Evolutionary conservation across 2,888 invertebrate genomes (phyloP).

Genomic region (Andrena chrysosceles): DNA sequence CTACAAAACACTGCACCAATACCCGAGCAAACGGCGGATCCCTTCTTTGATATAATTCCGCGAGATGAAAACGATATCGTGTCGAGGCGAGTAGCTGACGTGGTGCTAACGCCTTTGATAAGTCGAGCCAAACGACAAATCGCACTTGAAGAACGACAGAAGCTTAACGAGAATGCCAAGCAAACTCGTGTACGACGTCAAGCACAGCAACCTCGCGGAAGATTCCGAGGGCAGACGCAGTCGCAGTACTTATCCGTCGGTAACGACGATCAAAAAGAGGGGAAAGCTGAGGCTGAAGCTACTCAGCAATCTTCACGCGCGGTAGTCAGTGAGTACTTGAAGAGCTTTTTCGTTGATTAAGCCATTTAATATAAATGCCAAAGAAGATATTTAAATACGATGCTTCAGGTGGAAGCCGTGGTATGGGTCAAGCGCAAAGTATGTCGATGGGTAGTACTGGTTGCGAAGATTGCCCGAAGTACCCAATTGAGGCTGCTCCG

Average conservation of each 20-base stretch:
- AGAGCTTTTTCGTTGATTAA: not conserved
- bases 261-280: constrained; percentile 87
- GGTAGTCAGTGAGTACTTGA: constrained; percentile 88
- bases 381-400: constrained; percentile 2
- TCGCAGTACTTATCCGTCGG: constrained; percentile 93
- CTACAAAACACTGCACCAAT: constrained; percentile 79
- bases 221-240: constrained; percentile 92
- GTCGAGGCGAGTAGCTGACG: constrained; percentile 66
- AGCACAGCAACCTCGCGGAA: constrained; percentile 80
- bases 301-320: constrained; percentile 90
- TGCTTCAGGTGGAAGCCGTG: constrained; percentile 90
- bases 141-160: constrained; percentile 67
- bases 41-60: constrained; percentile 78
- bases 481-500: constrained; percentile 54
- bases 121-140: constrained; percentile 74
- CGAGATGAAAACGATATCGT: constrained; percentile 77
- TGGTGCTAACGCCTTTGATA: constrained; percentile 69
- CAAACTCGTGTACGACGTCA: constrained; percentile 76
- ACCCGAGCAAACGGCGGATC: constrained; percentile 59
- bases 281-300: constrained; percentile 93
- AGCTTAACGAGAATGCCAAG: constrained; percentile 49
- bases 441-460: constrained; percentile 90
- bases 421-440: constrained; percentile 96
- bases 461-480: constrained; percentile 89
- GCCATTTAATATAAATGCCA: not conserved